Percentiles rank a stretch among this genome's conserved stretches.
These are phyloP conservation scores for Tenthredo livida DNA, from an alignment of 2,888 invertebrate genomes.

Conservation along the genomic window DNA sequence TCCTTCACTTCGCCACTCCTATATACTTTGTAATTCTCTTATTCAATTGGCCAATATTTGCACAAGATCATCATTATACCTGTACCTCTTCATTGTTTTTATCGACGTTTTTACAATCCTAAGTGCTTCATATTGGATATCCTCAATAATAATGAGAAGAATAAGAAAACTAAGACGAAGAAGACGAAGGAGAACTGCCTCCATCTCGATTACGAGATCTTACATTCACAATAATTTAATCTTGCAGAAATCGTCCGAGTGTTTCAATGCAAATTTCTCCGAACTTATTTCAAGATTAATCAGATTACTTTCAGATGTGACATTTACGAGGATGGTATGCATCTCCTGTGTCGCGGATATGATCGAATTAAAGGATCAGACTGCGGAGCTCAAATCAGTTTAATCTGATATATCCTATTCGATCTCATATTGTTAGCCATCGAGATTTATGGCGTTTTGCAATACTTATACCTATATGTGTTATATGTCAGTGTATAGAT, in stretches of 20 bases:
- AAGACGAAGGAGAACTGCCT: background rate
- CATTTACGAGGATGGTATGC: background rate
- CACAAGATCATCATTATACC: background rate
- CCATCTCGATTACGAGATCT: background rate
- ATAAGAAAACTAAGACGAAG: background rate
- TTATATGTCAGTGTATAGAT: background rate
- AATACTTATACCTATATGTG: background rate
- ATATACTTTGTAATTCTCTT: background rate
- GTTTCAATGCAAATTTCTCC: background rate
- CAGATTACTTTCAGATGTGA: background rate
- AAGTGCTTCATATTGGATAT: background rate
- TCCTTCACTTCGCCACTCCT: slow-evolving; percentile 20
- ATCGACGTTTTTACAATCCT: background rate
- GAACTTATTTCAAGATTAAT: background rate
- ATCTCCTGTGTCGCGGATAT: background rate
- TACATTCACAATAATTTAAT: background rate
- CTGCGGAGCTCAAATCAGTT: background rate
- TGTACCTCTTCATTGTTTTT: background rate
- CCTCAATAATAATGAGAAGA: background rate
- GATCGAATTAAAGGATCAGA: background rate
- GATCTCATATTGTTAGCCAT: background rate
- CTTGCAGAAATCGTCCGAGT: background rate
- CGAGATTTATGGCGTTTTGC: background rate
- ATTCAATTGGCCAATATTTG: slow-evolving; percentile 9
- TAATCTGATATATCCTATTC: background rate